Percentiles rank a stretch among this genome's conserved stretches.
Conservation (phyloP, 2,888 invertebrate genomes). For the Aquatica leii region DNA sequence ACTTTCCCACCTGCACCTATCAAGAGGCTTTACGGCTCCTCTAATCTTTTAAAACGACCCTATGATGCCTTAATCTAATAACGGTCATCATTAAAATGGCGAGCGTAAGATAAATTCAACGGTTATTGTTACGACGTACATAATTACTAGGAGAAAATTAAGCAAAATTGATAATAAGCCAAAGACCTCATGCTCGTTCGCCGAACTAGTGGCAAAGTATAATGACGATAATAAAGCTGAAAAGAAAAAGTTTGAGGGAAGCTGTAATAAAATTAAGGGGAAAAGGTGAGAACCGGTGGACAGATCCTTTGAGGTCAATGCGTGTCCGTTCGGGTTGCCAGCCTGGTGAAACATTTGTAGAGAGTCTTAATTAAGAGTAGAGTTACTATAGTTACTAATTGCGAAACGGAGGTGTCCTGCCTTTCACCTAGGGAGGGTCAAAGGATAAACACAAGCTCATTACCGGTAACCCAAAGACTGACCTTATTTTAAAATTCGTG, state of each 20-base stretch:
- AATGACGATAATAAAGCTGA: constrained; percentile 40
- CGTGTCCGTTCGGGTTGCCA: constrained; percentile 36
- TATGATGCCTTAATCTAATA: constrained; percentile 45
- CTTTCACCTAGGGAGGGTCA: constrained; percentile 41
- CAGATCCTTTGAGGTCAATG: constrained; percentile 47
- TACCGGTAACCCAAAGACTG: constrained; percentile 40
- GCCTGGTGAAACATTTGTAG: constrained; percentile 35
- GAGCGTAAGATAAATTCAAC: constrained; percentile 52
- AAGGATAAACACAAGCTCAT: constrained; percentile 49
- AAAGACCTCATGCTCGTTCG: constrained; percentile 37
- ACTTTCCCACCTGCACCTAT: constrained; percentile 44
- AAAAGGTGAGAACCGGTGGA: constrained; percentile 45
- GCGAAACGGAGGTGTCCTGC: constrained; percentile 44
- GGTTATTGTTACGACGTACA: constrained; percentile 48
- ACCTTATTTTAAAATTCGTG: constrained; percentile 38
- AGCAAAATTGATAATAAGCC: constrained; percentile 47
- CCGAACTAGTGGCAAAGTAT: constrained; percentile 38
- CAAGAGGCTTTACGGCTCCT: constrained; percentile 36
- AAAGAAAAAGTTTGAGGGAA: constrained; percentile 35
- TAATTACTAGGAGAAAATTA: constrained; percentile 51
- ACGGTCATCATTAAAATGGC: constrained; percentile 45
- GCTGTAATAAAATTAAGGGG: constrained; percentile 37
- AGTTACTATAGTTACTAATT: constrained; percentile 52
- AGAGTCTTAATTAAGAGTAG: constrained; percentile 52
- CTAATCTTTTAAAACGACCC: constrained; percentile 44